Evolutionary conservation across 1,140 invertebrate genomes (phyloP).

Genomic region (Homarus americanus): DNA sequence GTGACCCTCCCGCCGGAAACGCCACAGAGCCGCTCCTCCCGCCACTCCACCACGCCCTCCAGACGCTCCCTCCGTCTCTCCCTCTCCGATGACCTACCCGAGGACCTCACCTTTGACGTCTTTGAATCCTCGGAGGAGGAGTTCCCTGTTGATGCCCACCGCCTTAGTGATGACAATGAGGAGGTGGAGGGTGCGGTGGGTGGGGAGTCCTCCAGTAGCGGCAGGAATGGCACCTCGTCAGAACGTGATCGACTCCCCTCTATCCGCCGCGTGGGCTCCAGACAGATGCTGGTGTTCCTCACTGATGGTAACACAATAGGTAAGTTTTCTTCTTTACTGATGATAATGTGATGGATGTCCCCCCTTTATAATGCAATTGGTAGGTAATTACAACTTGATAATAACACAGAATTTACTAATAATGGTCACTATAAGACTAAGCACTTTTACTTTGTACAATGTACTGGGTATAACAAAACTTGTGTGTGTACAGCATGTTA

Average conservation of each 20-base stretch:
- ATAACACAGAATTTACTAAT: too few species aligned
- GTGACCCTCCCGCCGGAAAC: constrained; percentile 72
- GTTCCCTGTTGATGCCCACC: constrained; percentile 65
- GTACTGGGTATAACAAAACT: too few species aligned
- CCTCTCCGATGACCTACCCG: constrained; percentile 69
- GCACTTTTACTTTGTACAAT: neutral
- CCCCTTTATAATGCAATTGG: too few species aligned
- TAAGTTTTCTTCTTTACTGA: neutral
- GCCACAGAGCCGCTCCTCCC: constrained; percentile 45
- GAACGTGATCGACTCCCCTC: constrained; percentile 48
- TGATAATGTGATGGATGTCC: too few species aligned
- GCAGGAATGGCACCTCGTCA: neutral
- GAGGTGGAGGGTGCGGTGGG: constrained; percentile 32
- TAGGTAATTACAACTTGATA: too few species aligned
- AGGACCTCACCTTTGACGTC: constrained; percentile 71
- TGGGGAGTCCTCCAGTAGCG: neutral
- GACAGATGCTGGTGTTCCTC: constrained; percentile 74
- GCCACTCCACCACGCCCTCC: constrained; percentile 41
- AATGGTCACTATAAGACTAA: neutral
- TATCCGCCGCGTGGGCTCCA: constrained; percentile 72
- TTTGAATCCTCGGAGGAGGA: constrained; percentile 74
- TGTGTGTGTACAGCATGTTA: too few species aligned
- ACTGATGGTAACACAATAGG: constrained; percentile 72
- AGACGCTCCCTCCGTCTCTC: constrained; percentile 62
- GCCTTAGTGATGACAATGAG: constrained; percentile 54